Percentiles rank a stretch among this genome's conserved stretches.
These are phyloP conservation scores for Amorpha juglandis DNA, from an alignment of 2,888 invertebrate genomes.

Conservation along the genomic window DNA sequence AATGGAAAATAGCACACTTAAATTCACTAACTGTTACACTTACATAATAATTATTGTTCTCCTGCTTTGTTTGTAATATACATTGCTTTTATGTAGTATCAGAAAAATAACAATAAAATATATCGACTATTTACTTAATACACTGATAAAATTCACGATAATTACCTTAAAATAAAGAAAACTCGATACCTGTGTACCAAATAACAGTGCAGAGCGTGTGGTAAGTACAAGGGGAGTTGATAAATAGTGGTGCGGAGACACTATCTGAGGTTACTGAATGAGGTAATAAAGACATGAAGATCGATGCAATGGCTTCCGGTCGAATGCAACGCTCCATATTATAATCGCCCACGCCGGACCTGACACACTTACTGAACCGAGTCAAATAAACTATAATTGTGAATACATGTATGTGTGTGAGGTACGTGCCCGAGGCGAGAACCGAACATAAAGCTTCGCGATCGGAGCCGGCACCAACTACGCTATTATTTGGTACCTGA, in stretches of 20 bases:
- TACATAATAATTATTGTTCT: conserved; percentile 84
- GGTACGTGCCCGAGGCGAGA: background rate
- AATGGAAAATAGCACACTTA: conserved; percentile 85
- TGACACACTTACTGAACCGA: background rate
- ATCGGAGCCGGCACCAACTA: conserved; percentile 46
- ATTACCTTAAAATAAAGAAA: conserved; percentile 72
- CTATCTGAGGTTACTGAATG: conserved; percentile 76
- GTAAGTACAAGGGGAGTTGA: conserved; percentile 73
- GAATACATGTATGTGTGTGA: background rate
- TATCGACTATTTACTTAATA: conserved; percentile 66
- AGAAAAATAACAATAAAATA: conserved; percentile 83
- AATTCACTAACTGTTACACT: conserved; percentile 84
- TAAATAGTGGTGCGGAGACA: conserved; percentile 59
- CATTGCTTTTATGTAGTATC: conserved; percentile 81
- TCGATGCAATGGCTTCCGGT: conserved; percentile 42
- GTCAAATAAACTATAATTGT: conserved; percentile 8
- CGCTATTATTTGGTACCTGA: conserved; percentile 81
- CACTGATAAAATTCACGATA: conserved; percentile 75
- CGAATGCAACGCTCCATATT: conserved; percentile 24
- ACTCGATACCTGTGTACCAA: conserved; percentile 71
- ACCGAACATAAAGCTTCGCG: conserved; percentile 19
- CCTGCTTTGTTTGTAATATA: conserved; percentile 83
- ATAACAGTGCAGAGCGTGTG: conserved; percentile 79
- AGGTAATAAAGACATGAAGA: conserved; percentile 74
- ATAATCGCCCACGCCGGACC: conserved; percentile 19